Base-by-base conservation (phyloP, 2,888 invertebrate genomes). In the Plebejus melissa region DNA sequence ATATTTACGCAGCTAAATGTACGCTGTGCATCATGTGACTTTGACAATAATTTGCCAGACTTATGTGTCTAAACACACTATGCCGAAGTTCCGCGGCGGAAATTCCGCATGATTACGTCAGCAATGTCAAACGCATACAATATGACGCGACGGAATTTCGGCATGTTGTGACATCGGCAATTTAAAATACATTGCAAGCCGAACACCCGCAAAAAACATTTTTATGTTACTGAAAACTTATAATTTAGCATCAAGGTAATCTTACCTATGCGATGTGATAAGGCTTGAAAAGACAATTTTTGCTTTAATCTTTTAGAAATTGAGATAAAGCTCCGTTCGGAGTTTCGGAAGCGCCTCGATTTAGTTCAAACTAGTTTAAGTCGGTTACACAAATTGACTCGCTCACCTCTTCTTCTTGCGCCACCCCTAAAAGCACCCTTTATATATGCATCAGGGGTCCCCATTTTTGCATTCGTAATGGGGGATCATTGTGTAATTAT, bases 381-480 rank as follows among this genome's bases (percentile, higher is more conserved):
- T 77, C 72, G 76, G 74, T 75, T 58, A 76, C 71, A 77, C 76
- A 75, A 78, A 77, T 74, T 76, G 74, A 76, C 74, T 77, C 76
- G 75, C 78, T 28, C 75, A 76, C 74, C 78, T 77, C 78, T 76
- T 13, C 69, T 70, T 78, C 86, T 88, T 83, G 83, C 77, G 80
- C 84, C 86, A 81, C 79, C 71, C 71, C 78, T 79, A 80, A 82
- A 83, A 80, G 80, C 80, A 77, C 78, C 72, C 83, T 89, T 91
- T 91, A 88, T 83, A 87, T 88, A 91, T 91, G 90, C 91, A 90
- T 87, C 88, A 82, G 83, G 83, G 87, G 83, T 84, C 86, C 84
- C 86, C 88, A 90, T 92, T 93, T 92, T 93, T 92, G 92, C 91
- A 93, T 92, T 88, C 86, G 88, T 91, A 91, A 91, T 91, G 84